A percentile compares a stretch with the other conserved stretches of the same genome.
phyloP scores from a whole-genome alignment of 2,113 vertebrate species.

The Carettochelys insculpta region DNA sequence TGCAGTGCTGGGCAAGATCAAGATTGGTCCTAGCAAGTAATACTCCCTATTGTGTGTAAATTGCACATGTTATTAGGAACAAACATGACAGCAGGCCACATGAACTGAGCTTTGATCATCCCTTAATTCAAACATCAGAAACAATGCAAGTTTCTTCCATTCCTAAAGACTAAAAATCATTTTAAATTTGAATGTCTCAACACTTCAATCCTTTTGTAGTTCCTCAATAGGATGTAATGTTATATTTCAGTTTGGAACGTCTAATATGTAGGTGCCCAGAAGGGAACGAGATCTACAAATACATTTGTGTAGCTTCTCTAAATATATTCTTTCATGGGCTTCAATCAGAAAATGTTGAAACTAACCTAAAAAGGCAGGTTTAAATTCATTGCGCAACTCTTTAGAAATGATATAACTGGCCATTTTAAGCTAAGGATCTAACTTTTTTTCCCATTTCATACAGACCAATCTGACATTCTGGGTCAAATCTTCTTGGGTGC shows the following conservation, averaged over 20 bases:
- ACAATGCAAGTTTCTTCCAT: not conserved
- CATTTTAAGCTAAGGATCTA: not conserved
- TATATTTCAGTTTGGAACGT: not conserved
- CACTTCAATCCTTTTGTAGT: accelerated
- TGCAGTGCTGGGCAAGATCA: not conserved
- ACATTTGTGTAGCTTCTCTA: not conserved
- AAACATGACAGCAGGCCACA: not conserved
- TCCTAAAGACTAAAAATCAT: not conserved
- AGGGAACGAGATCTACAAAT: not conserved
- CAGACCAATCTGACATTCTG: not conserved
- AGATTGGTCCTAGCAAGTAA: not conserved
- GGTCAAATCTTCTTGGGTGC: not conserved
- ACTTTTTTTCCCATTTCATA: not conserved
- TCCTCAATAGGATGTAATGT: not conserved
- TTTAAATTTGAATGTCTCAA: not conserved
- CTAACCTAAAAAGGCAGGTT: not conserved
- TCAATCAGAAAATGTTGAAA: not conserved
- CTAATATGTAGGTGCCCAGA: not conserved
- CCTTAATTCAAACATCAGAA: not conserved
- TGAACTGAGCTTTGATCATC: not conserved
- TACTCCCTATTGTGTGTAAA: not conserved
- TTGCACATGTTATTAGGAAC: not conserved
- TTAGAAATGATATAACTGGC: not conserved
- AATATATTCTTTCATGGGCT: not conserved
- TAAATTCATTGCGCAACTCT: not conserved